Evolutionary conservation across 2,113 vertebrate genomes (phyloP), one percentile per base, ranked within the genome.

Genomic region (Xiphophorus hellerii): DNA sequence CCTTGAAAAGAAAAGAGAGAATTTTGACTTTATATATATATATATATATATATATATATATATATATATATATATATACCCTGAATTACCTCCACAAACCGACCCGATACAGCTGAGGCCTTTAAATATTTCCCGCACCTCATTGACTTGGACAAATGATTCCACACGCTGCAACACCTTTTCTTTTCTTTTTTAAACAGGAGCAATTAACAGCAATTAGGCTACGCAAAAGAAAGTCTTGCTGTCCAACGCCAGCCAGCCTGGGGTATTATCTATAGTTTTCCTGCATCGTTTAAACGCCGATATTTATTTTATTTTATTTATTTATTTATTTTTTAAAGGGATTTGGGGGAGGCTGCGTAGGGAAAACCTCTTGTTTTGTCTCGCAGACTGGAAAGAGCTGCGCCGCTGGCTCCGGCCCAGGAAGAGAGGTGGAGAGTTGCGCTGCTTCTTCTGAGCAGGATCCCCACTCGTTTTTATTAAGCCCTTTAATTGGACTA

Each of bases 161-260:
- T 93, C 90, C 87, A 87, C 83, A 80, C 22, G 78, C 81, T 69
- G 90, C 84, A 91, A 93, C 92, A 89, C 88, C 84, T 94, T 92
- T 87, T 93, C 70, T 42, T 35, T 35, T 37, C 10, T 37, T 2
- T 37, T 33, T 7, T 33, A 33, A 33, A 71, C 84, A 90, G 81
- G 81, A 83, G 87, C 91, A 94, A 94, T 94, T 94, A 94, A 87
- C 85, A 89, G 83, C 84, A 90, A 94, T 94, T 94, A 92, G 70
- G 84, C 83, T 76, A 84, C 85, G 86, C 85, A 89, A 87, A 91
- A 87, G 84, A 86, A 89, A 85, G 89, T 87, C 83, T 85, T 88
- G 81, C 87, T 90, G 85, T 82, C 73, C 77, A 86, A 82, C 88
- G 83, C 78, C n/a, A 77, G 84, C 65, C 89, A 87, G 84, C 86